Evolutionary conservation across 2,797 vertebrate genomes (phyloP).

Genomic region (Catostomus latipinnis): DNA sequence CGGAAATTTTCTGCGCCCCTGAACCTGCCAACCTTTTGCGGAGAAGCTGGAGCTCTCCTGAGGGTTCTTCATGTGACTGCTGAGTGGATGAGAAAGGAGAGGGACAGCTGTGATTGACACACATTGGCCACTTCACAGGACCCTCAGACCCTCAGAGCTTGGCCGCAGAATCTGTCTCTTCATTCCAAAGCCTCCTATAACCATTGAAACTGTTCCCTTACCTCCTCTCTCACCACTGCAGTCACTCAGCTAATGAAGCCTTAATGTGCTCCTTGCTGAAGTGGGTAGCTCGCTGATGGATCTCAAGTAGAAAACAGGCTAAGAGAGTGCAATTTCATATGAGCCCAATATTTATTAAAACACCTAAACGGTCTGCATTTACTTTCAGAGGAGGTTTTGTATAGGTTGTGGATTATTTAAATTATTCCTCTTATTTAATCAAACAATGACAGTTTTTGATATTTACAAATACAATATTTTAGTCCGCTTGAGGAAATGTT

Average conservation of each 20-base stretch:
- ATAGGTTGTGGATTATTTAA: slow-evolving; percentile 12
- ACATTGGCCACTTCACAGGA: slow-evolving; percentile 64
- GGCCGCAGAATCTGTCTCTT: slow-evolving; percentile 39
- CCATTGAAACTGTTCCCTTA: slow-evolving; percentile 34
- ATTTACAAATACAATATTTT: background rate
- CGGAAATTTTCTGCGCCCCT: slow-evolving; percentile 65
- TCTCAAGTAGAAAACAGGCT: slow-evolving; percentile 35
- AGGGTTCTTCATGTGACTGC: slow-evolving; percentile 63
- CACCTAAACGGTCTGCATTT: slow-evolving; percentile 12
- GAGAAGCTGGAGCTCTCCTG: slow-evolving; percentile 59
- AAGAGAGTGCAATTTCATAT: slow-evolving; percentile 30
- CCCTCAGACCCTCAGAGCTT: slow-evolving; percentile 31
- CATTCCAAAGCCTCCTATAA: slow-evolving; percentile 41
- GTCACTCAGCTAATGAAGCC: slow-evolving; percentile 54
- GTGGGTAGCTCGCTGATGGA: slow-evolving; percentile 44
- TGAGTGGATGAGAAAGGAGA: slow-evolving; percentile 58
- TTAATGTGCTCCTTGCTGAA: slow-evolving; percentile 54
- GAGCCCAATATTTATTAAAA: slow-evolving; percentile 25
- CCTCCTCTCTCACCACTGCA: slow-evolving; percentile 47
- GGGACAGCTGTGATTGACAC: slow-evolving; percentile 54
- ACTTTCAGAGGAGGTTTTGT: background rate
- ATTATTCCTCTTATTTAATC: slow-evolving; percentile 17
- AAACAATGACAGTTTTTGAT: slow-evolving; percentile 3
- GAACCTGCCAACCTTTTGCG: slow-evolving; percentile 58
- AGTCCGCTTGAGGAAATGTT: too few species aligned